Evolutionary conservation across 1,140 invertebrate genomes (phyloP).

Genomic region (Caligus rogercresseyi): DNA sequence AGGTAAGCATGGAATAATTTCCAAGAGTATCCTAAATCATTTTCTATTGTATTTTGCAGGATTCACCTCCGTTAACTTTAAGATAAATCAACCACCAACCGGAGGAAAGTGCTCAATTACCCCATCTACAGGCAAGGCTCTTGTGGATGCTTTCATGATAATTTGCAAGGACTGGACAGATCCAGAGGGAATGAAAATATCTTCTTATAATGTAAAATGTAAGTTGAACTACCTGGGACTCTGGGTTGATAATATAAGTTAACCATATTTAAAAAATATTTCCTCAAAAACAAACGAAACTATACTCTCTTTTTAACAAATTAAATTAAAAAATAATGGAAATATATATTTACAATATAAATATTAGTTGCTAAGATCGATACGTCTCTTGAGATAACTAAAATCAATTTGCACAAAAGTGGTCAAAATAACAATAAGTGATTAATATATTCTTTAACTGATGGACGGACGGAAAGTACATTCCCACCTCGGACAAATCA

Average conservation of each 20-base stretch:
- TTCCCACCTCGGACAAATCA: too few relatives aligned
- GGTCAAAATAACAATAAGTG: too few relatives aligned
- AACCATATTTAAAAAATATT: conserved; percentile 1
- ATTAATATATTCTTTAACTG: too few relatives aligned
- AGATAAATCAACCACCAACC: neutral
- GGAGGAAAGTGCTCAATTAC: neutral
- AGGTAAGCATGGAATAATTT: neutral
- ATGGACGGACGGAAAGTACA: too few relatives aligned
- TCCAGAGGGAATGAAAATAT: neutral
- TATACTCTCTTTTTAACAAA: too few relatives aligned
- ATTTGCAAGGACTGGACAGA: neutral
- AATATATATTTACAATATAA: too few relatives aligned
- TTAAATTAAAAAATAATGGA: too few relatives aligned
- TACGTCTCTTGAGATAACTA: too few relatives aligned
- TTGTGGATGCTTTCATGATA: neutral
- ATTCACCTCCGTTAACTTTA: neutral
- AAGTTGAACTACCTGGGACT: neutral
- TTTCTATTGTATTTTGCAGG: neutral
- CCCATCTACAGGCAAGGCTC: neutral
- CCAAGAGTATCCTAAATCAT: neutral
- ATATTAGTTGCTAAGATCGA: too few relatives aligned
- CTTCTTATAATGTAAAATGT: neutral
- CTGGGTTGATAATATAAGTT: neutral
- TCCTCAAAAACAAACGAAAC: too few relatives aligned
- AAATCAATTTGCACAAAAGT: too few relatives aligned